Evolutionary conservation across 1,140 invertebrate genomes (phyloP), one percentile per base, ranked within the genome.

Genomic region (Choristoneura fumiferana): DNA sequence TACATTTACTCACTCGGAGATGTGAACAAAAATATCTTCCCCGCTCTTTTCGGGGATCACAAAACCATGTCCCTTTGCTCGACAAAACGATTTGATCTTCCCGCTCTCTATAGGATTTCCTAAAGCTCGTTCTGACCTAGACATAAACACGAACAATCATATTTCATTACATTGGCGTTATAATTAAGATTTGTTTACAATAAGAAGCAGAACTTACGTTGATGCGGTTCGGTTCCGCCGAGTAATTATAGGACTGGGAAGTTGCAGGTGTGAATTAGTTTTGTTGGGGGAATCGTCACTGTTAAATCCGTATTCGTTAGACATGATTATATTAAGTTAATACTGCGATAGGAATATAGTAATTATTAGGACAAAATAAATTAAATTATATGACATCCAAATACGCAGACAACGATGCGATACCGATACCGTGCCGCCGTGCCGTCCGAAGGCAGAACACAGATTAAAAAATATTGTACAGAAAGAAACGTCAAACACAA

Each of bases 61-160:
- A 76, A 97, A 97, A 18, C 96, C 96, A 84, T 97, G 95, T 22
- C 96, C 96, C 85, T 94, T 96, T 71, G 93, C 92, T 66, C 95
- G 91, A 81, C 95, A 95, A 80, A 97, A 97, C 34, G 90, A 92
- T 82, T 95, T 96, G 38, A 97, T 94, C 78, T 92, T 92, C 5
- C 96, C 96, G 65, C 86, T 92, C 68, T 94, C 92, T 63, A 92
- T 81, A 17, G 95, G 94, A 73, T 94, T 94, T 73, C 92, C 91
- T 56, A 94, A 73, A 9, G 95, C 95, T 78, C 92, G 86, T 73
- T 95, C 94, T 37, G 93, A 95, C 65, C 95, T 96, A 76, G 8
- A 86, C 84, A 67, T 62, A 29, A 57, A 61, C 62, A 49, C 62
- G 49, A 45, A 59, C 52, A 37, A 33, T 62, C n/a, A 39, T 37